Evolutionary conservation across 2,888 invertebrate genomes (phyloP).

Genomic region (Xestia xanthographa): DNA sequence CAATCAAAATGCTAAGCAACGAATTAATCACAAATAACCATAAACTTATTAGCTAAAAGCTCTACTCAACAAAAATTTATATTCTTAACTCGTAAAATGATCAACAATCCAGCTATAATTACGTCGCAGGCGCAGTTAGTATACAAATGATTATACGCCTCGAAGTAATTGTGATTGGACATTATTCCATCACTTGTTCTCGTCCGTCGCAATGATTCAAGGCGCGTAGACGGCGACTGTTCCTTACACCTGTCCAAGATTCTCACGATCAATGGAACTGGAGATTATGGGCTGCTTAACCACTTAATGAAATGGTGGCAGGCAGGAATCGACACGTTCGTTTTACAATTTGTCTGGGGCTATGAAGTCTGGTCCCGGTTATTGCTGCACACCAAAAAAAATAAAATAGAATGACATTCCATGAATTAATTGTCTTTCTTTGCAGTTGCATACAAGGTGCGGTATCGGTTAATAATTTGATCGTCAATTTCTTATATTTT

Average conservation of each 20-base stretch:
- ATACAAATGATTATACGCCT: slow-evolving; percentile 52
- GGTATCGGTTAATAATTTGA: background rate
- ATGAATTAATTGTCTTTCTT: slow-evolving; percentile 30
- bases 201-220: slow-evolving; percentile 64
- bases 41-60: slow-evolving; percentile 27
- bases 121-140: slow-evolving; percentile 27
- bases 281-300: slow-evolving; percentile 49
- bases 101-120: slow-evolving; percentile 45
- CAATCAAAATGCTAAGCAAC: background rate
- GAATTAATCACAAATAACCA: slow-evolving; percentile 18
- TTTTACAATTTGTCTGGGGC: slow-evolving; percentile 35
- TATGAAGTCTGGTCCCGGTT: slow-evolving; percentile 5
- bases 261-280: slow-evolving; percentile 78
- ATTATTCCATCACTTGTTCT: slow-evolving; percentile 47
- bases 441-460: background rate
- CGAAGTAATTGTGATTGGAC: slow-evolving; percentile 56
- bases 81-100: slow-evolving; percentile 47
- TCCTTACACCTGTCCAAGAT: slow-evolving; percentile 81
- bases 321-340: slow-evolving; percentile 29
- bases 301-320: slow-evolving; percentile 49
- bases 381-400: slow-evolving; percentile 15
- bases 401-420: background rate
- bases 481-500: background rate
- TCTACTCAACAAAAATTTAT: slow-evolving; percentile 29
- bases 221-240: slow-evolving; percentile 66